phyloP scores from a whole-genome alignment of 2,797 vertebrate genomes.

The Pelochelys cantorii region DNA sequence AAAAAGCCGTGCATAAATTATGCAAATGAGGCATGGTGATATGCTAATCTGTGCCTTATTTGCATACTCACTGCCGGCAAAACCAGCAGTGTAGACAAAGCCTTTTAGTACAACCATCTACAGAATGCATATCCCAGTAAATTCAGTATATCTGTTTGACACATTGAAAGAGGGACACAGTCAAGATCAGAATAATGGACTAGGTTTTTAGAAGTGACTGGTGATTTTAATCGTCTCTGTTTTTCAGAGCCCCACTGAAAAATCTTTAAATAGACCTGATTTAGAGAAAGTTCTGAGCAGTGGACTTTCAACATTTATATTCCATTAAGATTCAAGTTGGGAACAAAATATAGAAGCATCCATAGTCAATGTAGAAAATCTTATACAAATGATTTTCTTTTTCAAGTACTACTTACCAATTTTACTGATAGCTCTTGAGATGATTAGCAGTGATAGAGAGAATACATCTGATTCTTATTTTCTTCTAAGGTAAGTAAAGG shows the following conservation, averaged over 20 bases:
- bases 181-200: not conserved
- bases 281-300: not conserved
- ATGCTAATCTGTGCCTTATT: too few species aligned
- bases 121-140: not conserved
- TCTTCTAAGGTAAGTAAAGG: not conserved
- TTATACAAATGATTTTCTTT: not conserved
- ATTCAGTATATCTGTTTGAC: slow-evolving; percentile 9
- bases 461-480: not conserved
- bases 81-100: not conserved
- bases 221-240: not conserved
- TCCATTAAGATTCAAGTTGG: not conserved
- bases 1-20: too few species aligned
- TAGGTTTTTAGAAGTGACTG: slow-evolving; percentile 12
- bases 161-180: slow-evolving; percentile 19
- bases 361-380: not conserved
- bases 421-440: not conserved
- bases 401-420: not conserved
- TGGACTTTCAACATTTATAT: not conserved
- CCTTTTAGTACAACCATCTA: slow-evolving; percentile 20
- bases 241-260: not conserved
- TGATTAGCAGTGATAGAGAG: not conserved
- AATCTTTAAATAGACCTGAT: not conserved
- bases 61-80: too few species aligned
- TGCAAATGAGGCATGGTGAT: too few species aligned
- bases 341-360: not conserved